Evolutionary conservation across 2,797 vertebrate genomes (phyloP), one percentile per base, ranked within the genome.

Genomic region (Parambassis ranga): DNA sequence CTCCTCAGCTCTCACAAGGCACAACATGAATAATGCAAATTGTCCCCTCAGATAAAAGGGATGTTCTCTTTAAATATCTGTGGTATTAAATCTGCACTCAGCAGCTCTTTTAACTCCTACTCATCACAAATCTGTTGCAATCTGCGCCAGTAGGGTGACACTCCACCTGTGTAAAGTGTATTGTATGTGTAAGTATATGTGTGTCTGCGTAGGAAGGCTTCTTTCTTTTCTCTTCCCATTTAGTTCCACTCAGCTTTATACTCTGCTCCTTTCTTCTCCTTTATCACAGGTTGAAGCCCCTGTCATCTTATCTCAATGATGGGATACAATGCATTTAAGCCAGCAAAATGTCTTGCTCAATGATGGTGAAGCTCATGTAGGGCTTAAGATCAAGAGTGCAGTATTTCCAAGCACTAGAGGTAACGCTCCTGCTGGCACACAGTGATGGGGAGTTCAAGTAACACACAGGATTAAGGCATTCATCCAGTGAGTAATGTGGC

Each of bases 11-110:
- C 81, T 86, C 82, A 78, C 65, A 81, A 61, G 77, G 73, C 70
- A 77, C 63, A 62, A 50, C 81, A 91, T 91, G 83, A 90, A 92
- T 90, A 89, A 92, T 92, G 88, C 88, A 91, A 85, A 90, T 81
- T 70, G 70, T 82, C 76, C 81, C 87, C 75, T 87, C 70, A 85
- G 87, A 90, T 90, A 82, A 89, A 82, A 90, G 76, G 77, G 69
- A 66, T 76, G 63, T 64, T 79, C 80, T 86, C 77, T 86, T 91
- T 89, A 91, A 89, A 90, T 80, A 90, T 84, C 87, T 72, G 65
- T 70, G 83, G 83, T 81, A 82, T 87, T 87, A 87, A 85, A 90
- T 91, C 82, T 88, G 89, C 82, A 83, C 79, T 90, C 85, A 83
- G 85, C 87, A 88, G 77, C 86, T 91, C 84, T 90, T 91, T 84